Evolutionary conservation across 1,140 invertebrate species (phyloP).

Genomic region (Drosophila novamexicana): DNA sequence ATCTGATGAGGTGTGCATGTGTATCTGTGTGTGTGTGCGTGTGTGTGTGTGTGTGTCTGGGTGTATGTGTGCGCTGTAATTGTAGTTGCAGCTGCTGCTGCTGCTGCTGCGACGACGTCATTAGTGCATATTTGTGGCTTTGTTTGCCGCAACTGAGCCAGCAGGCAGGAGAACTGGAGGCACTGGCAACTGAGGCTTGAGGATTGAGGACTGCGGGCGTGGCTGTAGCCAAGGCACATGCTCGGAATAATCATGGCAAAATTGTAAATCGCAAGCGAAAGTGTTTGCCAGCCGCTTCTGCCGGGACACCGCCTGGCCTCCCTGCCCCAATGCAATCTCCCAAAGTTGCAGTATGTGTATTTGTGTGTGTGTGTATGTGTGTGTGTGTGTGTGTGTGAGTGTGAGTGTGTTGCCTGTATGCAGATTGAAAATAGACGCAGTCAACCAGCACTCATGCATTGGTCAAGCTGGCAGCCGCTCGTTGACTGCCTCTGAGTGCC

Average conservation of each 20-base stretch:
- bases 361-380: constrained; percentile 21
- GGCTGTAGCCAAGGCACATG: constrained; percentile 61
- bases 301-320: neutral
- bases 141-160: constrained; percentile 79
- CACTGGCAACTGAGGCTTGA: neutral
- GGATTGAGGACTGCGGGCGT: constrained; percentile 22
- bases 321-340: neutral
- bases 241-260: constrained; percentile 81
- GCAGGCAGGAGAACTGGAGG: constrained; percentile 9
- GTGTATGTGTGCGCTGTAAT: constrained; percentile 31
- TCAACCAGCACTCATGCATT: constrained; percentile 66
- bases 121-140: constrained; percentile 84
- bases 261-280: constrained; percentile 81
- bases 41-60: constrained; percentile 4
- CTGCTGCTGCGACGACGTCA: constrained; percentile 64
- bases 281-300: constrained; percentile 55
- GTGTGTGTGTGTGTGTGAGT: constrained; percentile 14
- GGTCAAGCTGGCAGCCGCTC: constrained; percentile 31
- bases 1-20: constrained; percentile 24
- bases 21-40: constrained; percentile 1
- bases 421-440: constrained; percentile 74
- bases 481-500: constrained; percentile 9
- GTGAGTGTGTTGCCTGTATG: constrained; percentile 38
- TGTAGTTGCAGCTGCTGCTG: constrained; percentile 41
- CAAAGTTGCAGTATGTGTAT: constrained; percentile 25